phyloP scores from a whole-genome alignment of 2,113 vertebrate species.

The Neodontobutis hainanensis region DNA sequence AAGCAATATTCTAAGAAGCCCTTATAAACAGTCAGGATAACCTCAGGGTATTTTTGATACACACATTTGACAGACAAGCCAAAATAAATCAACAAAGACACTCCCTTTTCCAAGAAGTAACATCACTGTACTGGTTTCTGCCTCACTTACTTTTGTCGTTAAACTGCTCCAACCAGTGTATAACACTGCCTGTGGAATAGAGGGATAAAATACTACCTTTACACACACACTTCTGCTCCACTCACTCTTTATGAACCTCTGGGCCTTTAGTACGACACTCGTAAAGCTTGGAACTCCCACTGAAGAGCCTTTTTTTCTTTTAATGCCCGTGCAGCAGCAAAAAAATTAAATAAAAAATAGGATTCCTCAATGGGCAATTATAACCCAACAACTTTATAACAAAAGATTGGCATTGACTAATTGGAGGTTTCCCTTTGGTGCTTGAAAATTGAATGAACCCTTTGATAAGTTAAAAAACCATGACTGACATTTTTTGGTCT shows the following conservation, averaged over 20 bases:
- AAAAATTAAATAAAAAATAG: conserved; percentile 7
- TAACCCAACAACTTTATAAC: no score
- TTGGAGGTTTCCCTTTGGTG: conserved; percentile 11
- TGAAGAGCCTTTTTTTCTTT: conserved; percentile 26
- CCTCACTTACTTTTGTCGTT: conserved; percentile 25
- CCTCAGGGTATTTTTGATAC: neutral
- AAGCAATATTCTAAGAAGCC: no score
- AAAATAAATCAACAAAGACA: neutral
- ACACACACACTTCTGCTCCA: conserved; percentile 18
- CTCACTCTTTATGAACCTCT: conserved; percentile 47
- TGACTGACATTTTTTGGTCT: neutral
- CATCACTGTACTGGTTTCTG: neutral
- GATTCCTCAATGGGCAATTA: conserved; percentile 28
- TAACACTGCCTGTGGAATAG: conserved; percentile 30
- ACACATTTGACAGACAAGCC: neutral
- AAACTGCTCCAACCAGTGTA: conserved; percentile 17
- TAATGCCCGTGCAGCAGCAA: neutral
- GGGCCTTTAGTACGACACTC: conserved; percentile 39
- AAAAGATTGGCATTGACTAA: neutral
- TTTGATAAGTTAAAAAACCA: neutral
- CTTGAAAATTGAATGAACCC: conserved; percentile 7
- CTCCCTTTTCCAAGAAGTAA: neutral
- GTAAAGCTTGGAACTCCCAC: conserved; percentile 44
- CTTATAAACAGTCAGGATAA: neutral
- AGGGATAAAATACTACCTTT: conserved; percentile 34